Base-by-base conservation (phyloP, 1,140 invertebrate genomes). In the Chrysomallon squamiferum region DNA sequence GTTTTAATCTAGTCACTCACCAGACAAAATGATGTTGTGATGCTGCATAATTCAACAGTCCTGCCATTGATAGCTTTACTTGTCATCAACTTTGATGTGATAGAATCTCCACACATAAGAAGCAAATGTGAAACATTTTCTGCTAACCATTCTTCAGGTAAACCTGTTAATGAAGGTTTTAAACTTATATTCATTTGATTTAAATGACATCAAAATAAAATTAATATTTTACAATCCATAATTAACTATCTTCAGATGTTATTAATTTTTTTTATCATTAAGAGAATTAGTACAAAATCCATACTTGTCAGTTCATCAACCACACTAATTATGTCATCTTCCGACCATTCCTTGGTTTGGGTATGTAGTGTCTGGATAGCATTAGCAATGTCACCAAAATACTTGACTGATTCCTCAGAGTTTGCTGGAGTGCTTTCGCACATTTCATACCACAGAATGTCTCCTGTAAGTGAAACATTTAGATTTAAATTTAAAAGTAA, bases 51-150 rank as follows among this genome's bases (percentile, higher is more conserved):
- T 66, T 85, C 84, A 13, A 71, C 54, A 22, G 80, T 75, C 57
- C 81, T 71, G 13, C 82, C 82, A 74, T 85, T 84, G 32, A 84
- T 84, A 43, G 82, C 83, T 66, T 84, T 85, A 66, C 80, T 85
- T 20, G 73, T 69, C n/a, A 85, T 66, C 65, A 82, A 69, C 60
- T 80, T 84, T 22, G 78, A 71, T 15, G 83, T 80, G 27, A 85
- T 81, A 2, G 63, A 61, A 63, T 84, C 79, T 18, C 84, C 82
- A 73, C 82, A 83, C 2, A 81, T 65, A 25, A 83, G 76, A 25
- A 85, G 43, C 22, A 85, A 66, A 43, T 74, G 75, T 35, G 84
- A 80, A 38, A 82, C 72, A 67, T 85, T 85, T 60, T 84, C 82
- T 43, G 79, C 72, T 22, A 82, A 58, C 84, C 84, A 85, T 67